phyloP scores from a whole-genome alignment of 2,113 vertebrate genomes.

The Fregetta grallaria region DNA sequence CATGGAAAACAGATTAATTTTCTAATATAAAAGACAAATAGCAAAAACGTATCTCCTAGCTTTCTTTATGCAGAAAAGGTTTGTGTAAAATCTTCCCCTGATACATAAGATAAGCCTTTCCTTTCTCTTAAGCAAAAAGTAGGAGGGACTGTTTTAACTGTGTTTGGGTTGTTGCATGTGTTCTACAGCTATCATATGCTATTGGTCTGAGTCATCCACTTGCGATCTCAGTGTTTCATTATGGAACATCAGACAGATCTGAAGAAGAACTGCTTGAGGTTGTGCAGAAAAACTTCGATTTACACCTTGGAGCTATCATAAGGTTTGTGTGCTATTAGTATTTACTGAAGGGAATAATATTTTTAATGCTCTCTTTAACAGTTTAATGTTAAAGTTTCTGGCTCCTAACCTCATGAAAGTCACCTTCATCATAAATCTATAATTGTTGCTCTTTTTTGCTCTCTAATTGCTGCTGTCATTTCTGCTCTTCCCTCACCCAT shows the following conservation, averaged over 20 bases:
- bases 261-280: slow-evolving; percentile 83
- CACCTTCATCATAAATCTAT: background rate
- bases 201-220: slow-evolving; percentile 82
- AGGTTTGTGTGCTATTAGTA: slow-evolving; percentile 61
- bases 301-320: slow-evolving; percentile 81
- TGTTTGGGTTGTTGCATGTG: background rate
- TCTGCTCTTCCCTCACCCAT: background rate
- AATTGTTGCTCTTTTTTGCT: no score
- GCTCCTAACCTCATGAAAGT: background rate
- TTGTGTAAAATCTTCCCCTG: background rate
- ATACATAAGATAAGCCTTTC: background rate
- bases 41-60: background rate
- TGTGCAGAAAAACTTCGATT: slow-evolving; percentile 85
- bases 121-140: background rate
- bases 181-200: slow-evolving; percentile 79
- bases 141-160: background rate
- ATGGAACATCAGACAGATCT: slow-evolving; percentile 80
- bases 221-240: slow-evolving; percentile 85
- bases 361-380: background rate
- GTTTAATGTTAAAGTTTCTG: background rate
- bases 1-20: background rate
- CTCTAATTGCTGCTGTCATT: no score
- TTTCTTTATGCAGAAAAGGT: background rate
- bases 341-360: background rate
- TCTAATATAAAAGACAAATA: background rate